Base-by-base conservation (phyloP, 2,888 invertebrate species). In the Lasioglossum vierecki region DNA sequence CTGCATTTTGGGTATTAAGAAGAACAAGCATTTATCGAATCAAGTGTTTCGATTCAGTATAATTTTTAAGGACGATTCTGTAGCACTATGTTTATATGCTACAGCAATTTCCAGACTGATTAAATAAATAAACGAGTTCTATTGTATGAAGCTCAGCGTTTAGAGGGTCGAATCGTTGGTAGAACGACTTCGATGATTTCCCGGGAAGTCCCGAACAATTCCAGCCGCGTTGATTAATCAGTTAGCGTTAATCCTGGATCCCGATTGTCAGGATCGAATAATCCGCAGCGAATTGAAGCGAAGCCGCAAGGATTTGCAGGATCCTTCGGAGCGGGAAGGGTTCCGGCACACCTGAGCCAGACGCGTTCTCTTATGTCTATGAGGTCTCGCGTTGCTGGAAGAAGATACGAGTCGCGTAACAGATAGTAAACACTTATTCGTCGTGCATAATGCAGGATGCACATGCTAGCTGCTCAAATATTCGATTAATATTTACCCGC, bases 401-500 rank as follows among this genome's bases (percentile, higher is more conserved):
- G 76, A 44, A 41, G 30, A 41, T 18, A 26, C 63, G 26, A 4
- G 41, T 22, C n/a, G 39, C 70, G 39, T 41, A 70, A 70, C 13
- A 41, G 70, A 41, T 70, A 63, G 26, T 35, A 35, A 68, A 68
- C 68, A 46, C 35, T 77, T 35, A 53, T 68, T 77, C 44, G 63
- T 41, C 35, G 26, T 49, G 76, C n/a, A 68, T 68, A 35, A 77
- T 68, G 49, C 46, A 26, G 15, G 66, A 18, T 4, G 22, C 39
- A 26, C 22, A 22, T 11, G 76, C 44, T 9, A 4, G 5, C 66
- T 49, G 5, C 68, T 77, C 18, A 68, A 70, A 53, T n/a, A 53
- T 49, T 49, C 39, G n/a, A 66, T 76, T 68, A 76, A 76, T 76
- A 68, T 35, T 39, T 39, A 68, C 8, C n/a, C 13, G n/a, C 57